Percentiles rank a stretch among this genome's conserved stretches.
These are phyloP conservation scores for Ictidomys tridecemlineatus DNA, from an alignment of 2,113 vertebrate genomes.

Conservation along the genomic window DNA sequence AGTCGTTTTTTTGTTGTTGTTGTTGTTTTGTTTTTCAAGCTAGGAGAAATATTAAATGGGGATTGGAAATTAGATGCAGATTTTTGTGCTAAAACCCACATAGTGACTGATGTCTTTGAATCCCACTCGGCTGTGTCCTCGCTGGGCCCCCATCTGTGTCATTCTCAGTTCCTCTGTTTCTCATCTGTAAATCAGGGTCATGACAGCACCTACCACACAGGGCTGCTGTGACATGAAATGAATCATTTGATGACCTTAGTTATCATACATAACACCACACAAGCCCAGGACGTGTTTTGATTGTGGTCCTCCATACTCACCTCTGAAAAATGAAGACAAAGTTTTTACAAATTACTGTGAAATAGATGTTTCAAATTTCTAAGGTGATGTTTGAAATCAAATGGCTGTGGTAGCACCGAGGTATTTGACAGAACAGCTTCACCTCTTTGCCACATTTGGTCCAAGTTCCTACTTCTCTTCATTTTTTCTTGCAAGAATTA, in stretches of 20 bases:
- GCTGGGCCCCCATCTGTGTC: not conserved
- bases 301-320: not conserved
- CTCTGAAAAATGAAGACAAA: not conserved
- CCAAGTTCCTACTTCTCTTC: too few relatives aligned
- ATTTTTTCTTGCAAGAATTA: not conserved
- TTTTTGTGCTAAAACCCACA: not conserved
- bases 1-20: too few relatives aligned
- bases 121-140: not conserved
- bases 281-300: not conserved
- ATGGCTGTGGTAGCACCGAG: not conserved
- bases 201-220: not conserved
- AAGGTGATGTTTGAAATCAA: not conserved
- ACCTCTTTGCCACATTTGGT: not conserved
- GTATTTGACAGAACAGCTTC: not conserved
- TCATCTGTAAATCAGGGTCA: not conserved
- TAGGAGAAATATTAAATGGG: not conserved
- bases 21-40: not conserved
- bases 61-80: not conserved
- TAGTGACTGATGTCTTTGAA: too few relatives aligned
- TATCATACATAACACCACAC: not conserved
- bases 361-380: not conserved
- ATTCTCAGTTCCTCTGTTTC: not conserved
- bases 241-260: not conserved
- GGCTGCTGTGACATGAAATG: too few relatives aligned
- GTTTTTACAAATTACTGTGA: not conserved